These are phyloP conservation scores for Antrozous pallidus DNA, from an alignment of 2,797 vertebrate species.

Conservation along the genomic window DNA sequence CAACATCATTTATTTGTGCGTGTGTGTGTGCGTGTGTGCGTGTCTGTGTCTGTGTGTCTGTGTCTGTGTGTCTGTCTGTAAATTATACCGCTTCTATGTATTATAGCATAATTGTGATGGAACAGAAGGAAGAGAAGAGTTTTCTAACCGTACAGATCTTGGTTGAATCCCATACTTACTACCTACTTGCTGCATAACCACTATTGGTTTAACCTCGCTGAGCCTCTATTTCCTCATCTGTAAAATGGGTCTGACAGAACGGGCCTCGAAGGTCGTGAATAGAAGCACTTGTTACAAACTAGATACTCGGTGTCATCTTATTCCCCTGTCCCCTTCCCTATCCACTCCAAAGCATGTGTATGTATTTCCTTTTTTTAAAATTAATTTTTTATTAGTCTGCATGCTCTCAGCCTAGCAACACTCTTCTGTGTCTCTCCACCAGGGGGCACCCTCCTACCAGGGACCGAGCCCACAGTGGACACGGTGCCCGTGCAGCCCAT, in stretches of 20 bases:
- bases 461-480: constrained; percentile 98
- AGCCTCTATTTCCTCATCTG: background rate
- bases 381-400: constrained; percentile 81
- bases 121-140: background rate
- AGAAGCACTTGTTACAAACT: background rate
- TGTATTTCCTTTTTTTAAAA: constrained; percentile 55
- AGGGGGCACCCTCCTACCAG: constrained; percentile 96
- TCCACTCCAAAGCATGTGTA: constrained; percentile 82
- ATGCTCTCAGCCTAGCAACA: constrained; percentile 90
- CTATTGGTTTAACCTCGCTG: background rate
- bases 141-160: background rate
- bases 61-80: no score
- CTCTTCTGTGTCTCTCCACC: constrained; percentile 98
- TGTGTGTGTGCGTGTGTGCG: constrained; percentile 72
- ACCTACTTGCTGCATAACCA: background rate
- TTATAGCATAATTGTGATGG: background rate
- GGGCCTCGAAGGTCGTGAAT: background rate
- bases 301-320: background rate
- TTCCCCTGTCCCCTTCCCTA: constrained; percentile 17
- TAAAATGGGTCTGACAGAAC: constrained; percentile 7
- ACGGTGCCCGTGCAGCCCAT: constrained; percentile 95
- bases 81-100: background rate
- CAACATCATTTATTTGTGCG: constrained; percentile 42
- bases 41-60: constrained; percentile 50
- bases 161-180: background rate